These are phyloP conservation scores for Ibidorhyncha struthersii DNA, from an alignment of 2,113 vertebrate genomes.

Conservation along the genomic window DNA sequence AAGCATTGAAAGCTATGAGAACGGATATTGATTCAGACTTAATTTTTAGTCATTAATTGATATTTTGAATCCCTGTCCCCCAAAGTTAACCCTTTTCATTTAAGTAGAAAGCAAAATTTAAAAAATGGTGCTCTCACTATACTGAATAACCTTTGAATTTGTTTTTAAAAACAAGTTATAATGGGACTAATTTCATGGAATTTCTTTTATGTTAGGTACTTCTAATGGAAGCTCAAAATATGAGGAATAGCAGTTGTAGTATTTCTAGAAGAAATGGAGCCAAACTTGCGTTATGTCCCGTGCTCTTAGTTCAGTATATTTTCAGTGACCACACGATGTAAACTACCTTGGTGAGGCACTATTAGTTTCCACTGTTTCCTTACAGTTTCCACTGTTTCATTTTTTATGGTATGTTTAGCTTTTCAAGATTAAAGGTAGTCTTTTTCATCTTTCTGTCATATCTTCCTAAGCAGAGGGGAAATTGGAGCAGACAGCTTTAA, in stretches of 20 bases:
- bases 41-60: not conserved
- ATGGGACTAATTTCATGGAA: not conserved
- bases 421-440: constrained; percentile 49
- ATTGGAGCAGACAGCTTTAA: constrained; percentile 75
- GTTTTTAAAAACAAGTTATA: not conserved
- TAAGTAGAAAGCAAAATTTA: not conserved
- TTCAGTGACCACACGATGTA: constrained; percentile 3
- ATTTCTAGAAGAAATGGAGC: not conserved
- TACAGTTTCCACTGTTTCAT: constrained; percentile 41
- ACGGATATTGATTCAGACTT: not conserved
- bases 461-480: constrained; percentile 64
- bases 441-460: constrained; percentile 65
- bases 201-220: not conserved
- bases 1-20: not conserved
- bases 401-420: constrained; percentile 43
- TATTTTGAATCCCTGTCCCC: not conserved
- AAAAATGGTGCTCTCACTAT: not conserved
- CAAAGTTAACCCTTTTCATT: not conserved
- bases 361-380: constrained; percentile 1
- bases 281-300: not conserved
- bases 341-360: constrained; percentile 11
- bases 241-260: not conserved
- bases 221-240: not conserved
- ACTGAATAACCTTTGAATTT: not conserved
- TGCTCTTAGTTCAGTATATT: constrained; percentile 6